These are phyloP conservation scores for Scomber colias DNA, from an alignment of 2,113 vertebrate genomes.

Conservation along the genomic window DNA sequence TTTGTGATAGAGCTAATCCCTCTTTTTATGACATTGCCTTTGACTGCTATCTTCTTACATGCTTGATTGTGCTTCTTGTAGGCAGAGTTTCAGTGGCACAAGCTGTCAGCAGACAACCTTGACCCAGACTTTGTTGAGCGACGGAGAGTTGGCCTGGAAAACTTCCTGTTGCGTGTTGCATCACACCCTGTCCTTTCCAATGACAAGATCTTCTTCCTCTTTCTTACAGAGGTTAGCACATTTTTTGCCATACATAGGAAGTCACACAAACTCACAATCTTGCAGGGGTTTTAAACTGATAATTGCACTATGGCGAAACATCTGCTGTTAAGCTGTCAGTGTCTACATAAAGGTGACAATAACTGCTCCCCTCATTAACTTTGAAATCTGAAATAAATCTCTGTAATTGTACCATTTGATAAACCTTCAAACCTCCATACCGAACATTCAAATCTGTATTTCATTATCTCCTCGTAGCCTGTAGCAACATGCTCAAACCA, in stretches of 20 bases:
- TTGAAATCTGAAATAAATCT: not conserved
- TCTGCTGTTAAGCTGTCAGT: not conserved
- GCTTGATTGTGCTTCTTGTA: slow-evolving; percentile 68
- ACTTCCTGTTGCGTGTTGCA: slow-evolving; percentile 93
- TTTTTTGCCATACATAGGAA: not conserved
- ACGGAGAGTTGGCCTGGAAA: slow-evolving; percentile 93
- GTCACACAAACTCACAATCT: not conserved
- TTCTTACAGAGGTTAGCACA: slow-evolving; percentile 90
- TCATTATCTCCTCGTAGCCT: not conserved
- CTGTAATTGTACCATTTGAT: not conserved
- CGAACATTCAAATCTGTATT: not conserved
- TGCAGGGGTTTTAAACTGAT: not conserved
- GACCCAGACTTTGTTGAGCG: slow-evolving; percentile 97
- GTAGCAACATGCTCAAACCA: not conserved
- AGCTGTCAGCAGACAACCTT: slow-evolving; percentile 95
- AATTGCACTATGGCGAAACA: not conserved
- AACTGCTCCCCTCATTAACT: not conserved
- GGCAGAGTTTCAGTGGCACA: slow-evolving; percentile 98
- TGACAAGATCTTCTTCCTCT: slow-evolving; percentile 91
- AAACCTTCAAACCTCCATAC: not conserved
- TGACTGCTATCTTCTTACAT: not conserved
- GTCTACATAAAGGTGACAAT: too few species aligned
- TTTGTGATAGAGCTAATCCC: not conserved
- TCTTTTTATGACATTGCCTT: too few species aligned
- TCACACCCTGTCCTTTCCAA: slow-evolving; percentile 92